Conservation (phyloP, 1,140 invertebrate genomes). For the Lepidurus packardi region DNA sequence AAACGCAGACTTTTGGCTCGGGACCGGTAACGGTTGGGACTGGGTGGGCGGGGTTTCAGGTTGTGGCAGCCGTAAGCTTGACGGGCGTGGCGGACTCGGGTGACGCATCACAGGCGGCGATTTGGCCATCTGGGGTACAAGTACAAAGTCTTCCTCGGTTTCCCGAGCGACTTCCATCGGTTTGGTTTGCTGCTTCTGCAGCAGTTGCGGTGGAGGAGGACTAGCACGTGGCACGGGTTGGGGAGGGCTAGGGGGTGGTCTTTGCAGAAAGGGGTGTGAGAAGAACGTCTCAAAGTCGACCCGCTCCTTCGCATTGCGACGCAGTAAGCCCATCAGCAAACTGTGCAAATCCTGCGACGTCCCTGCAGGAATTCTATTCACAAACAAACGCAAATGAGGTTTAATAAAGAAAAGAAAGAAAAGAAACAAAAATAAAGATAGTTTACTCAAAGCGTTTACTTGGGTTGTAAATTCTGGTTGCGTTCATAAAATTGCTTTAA, state of each 20-base stretch:
- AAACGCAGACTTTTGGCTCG: conserved; percentile 56
- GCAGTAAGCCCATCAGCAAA: conserved; percentile 75
- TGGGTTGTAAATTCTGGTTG: conserved; percentile 88
- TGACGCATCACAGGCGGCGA: conserved; percentile 35
- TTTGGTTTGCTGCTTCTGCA: conserved; percentile 12
- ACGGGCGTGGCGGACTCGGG: conserved; percentile 21
- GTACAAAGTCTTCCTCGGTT: conserved; percentile 72
- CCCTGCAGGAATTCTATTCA: conserved; percentile 75
- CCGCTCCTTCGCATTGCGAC: conserved; percentile 86
- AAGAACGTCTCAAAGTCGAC: conserved; percentile 96
- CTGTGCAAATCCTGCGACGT: conserved; percentile 84
- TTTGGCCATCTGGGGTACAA: conserved; percentile 59
- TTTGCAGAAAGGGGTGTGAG: conserved; percentile 73
- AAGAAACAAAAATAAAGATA: not conserved
- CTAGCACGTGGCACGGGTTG: conserved; percentile 35
- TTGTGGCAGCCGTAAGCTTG: not conserved
- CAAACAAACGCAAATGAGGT: conserved; percentile 40
- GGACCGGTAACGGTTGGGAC: conserved; percentile 69
- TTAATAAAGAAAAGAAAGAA: not conserved
- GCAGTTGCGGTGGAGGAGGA: conserved; percentile 34
- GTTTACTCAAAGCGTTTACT: conserved; percentile 56
- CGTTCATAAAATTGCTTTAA: conserved; percentile 96
- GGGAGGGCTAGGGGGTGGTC: conserved; percentile 45
- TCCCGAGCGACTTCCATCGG: conserved; percentile 54
- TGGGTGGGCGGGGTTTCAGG: not conserved